Base-by-base conservation (phyloP, 2,797 vertebrate species). In the Gambelia wislizenii region DNA sequence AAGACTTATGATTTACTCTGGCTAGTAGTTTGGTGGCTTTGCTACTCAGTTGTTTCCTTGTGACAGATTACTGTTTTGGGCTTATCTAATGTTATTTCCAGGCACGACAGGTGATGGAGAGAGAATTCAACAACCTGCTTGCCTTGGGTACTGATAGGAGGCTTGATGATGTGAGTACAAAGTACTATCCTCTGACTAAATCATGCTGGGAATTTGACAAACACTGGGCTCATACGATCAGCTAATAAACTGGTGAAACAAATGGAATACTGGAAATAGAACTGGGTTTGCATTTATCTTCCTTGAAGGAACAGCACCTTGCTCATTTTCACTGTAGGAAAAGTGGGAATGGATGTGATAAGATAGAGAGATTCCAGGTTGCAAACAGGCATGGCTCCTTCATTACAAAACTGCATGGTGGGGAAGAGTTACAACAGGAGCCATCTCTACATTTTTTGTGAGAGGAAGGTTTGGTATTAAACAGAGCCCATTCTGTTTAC, bases 21-120 rank as follows among this genome's bases (percentile, higher is more conserved):
- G 30, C 44, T 76, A 76, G 22, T 44, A 14, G 36, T 33, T 44
- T 36, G 47, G 36, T 14, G 39, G 44, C 8, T 84, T 20, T 82
- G 70, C 4, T 78, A 85, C 25, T 79, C 33, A 85, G 12, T 82
- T 44, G 2, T 59, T 88, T 76, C 44, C 20, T 39, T 81, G 76
- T 75, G 16, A 13, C 42, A 76, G 39, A 27, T 4, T 13, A 33
- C n/a, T 82, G 49, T 39, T 86, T 30, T 83, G 59, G 33, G n/a
- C 39, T 89, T 70, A 86, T 83, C 27, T 70, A 3, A 72, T 83
- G 0, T 92, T 94, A 27, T 70, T 94, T 95, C 84, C 94, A 99
- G 99, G 98, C 98, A 69, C 97, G 99, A n/a, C 98, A 99, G 93
- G 98, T 99, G 92, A 96, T 99, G 95, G 99, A 99, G 94, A 97